A percentile compares a stretch with the other conserved stretches of the same genome.
Conservation (phyloP, 2,797 vertebrate genomes). For the Lacerta bilineata region DNA sequence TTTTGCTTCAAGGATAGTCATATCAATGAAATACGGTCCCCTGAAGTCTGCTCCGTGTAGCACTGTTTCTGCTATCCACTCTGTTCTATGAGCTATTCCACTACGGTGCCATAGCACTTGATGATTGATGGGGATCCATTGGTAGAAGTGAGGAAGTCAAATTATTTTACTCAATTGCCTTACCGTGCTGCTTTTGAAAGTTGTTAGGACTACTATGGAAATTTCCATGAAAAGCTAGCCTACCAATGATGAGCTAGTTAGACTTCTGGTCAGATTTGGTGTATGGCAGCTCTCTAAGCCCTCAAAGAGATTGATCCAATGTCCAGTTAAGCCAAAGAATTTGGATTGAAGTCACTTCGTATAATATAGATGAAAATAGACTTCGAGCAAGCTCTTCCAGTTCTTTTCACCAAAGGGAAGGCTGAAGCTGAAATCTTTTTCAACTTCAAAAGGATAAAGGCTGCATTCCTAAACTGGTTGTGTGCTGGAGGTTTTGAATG, state of each 20-base stretch:
- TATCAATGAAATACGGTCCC: not conserved
- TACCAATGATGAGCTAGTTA: not conserved
- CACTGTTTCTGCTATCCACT: not conserved
- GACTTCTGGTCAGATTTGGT: not conserved
- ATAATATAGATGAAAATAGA: rapidly evolving
- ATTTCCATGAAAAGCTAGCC: not conserved
- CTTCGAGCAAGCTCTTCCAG: rapidly evolving
- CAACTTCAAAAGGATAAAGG: slow-evolving; percentile 12
- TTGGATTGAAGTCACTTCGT: not conserved
- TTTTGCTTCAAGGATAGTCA: not conserved
- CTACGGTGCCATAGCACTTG: not conserved
- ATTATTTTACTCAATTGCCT: not conserved
- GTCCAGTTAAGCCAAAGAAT: not conserved
- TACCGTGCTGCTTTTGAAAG: not conserved
- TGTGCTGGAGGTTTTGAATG: not conserved
- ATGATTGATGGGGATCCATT: not conserved
- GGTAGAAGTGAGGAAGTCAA: not conserved
- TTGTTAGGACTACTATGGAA: not conserved
- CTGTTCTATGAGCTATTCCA: not conserved
- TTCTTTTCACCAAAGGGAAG: not conserved
- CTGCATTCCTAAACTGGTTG: not conserved
- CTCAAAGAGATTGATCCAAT: not conserved
- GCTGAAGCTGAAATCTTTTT: slow-evolving; percentile 18
- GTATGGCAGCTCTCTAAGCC: not conserved
- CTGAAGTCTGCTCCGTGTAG: not conserved